These are phyloP conservation scores for Karalla daura DNA, from an alignment of 2,797 vertebrate genomes.

Conservation along the genomic window DNA sequence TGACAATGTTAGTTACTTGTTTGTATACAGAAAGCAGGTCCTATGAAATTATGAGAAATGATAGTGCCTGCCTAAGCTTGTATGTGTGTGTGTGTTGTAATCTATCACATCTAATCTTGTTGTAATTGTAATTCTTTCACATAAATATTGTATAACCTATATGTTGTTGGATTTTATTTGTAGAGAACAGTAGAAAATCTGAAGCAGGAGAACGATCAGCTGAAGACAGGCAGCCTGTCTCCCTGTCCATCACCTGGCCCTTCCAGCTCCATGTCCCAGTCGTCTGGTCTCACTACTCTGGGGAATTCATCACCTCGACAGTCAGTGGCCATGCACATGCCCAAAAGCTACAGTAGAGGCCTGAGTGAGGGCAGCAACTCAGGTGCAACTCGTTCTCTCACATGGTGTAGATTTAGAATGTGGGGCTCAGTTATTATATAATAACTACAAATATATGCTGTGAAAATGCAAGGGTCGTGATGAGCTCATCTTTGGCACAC, in stretches of 20 bases:
- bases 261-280: slow-evolving; percentile 83
- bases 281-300: slow-evolving; percentile 85
- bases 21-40: too few species aligned
- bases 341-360: slow-evolving; percentile 88
- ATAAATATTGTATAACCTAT: too few species aligned
- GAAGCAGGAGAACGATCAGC: slow-evolving; percentile 94
- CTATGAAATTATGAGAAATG: too few species aligned
- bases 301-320: slow-evolving; percentile 90
- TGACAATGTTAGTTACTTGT: not conserved
- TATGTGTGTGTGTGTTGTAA: too few species aligned
- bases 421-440: not conserved
- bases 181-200: slow-evolving; percentile 95
- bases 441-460: too few species aligned
- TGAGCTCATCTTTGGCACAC: too few species aligned
- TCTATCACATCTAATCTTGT: too few species aligned
- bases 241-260: slow-evolving; percentile 81
- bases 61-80: too few species aligned
- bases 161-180: too few species aligned
- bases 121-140: too few species aligned
- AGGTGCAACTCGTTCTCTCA: slow-evolving; percentile 77
- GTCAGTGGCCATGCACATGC: slow-evolving; percentile 89
- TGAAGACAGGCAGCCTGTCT: slow-evolving; percentile 88
- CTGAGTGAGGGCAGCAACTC: slow-evolving; percentile 82
- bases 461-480: too few species aligned
- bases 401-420: not conserved